Conservation (phyloP, 2,113 vertebrate species). For the Carassius auratus region DNA sequence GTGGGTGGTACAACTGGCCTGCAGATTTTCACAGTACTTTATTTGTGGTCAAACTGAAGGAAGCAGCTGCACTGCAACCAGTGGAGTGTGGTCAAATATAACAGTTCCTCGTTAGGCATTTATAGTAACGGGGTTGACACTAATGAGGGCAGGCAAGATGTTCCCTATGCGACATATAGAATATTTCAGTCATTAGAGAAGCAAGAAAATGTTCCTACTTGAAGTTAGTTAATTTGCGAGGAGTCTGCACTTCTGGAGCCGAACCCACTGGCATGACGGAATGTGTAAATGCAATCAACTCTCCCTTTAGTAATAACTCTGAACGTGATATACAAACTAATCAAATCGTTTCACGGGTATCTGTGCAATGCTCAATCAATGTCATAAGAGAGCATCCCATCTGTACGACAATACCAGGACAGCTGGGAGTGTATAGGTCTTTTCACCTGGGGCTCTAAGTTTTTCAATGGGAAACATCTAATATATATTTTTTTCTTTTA, state of each 20-base stretch:
- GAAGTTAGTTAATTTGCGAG: conserved; percentile 1
- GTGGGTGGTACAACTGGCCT: neutral
- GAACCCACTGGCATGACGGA: conserved; percentile 26
- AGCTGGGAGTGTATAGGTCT: neutral
- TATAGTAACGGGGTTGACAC: conserved; percentile 30
- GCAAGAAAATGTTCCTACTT: conserved; percentile 23
- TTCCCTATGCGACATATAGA: conserved; percentile 3
- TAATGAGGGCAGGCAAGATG: conserved; percentile 22
- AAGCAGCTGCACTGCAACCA: neutral
- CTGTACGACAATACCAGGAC: neutral
- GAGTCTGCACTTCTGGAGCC: conserved; percentile 18
- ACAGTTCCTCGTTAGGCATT: conserved; percentile 24
- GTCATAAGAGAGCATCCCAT: neutral
- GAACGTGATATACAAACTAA: neutral
- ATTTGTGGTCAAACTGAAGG: conserved; percentile 25
- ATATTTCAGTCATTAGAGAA: conserved; percentile 28
- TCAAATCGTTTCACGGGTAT: neutral
- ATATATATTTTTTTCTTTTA: too few relatives aligned
- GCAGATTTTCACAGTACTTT: neutral
- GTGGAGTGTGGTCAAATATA: conserved; percentile 2
- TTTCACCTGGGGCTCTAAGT: conserved; percentile 27
- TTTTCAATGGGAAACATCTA: too few relatives aligned
- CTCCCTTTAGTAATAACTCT: neutral
- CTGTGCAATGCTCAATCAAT: neutral
- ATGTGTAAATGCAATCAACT: neutral